Conservation (phyloP, 2,888 invertebrate species). For the Plebejus anna region DNA sequence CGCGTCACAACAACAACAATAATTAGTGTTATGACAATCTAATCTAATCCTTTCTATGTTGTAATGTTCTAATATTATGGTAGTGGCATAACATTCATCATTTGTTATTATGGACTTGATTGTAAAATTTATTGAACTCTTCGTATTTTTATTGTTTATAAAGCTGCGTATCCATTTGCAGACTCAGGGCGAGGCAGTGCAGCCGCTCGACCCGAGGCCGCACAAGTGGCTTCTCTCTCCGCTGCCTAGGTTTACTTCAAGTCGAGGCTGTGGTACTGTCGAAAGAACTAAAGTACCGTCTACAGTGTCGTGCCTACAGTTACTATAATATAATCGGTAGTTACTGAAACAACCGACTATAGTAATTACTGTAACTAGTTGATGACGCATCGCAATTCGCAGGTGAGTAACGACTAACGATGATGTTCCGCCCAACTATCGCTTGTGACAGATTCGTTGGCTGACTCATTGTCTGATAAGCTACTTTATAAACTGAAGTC, state of each 20-base stretch:
- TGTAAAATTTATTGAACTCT: not conserved
- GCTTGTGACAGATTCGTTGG: not conserved
- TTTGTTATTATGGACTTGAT: not conserved
- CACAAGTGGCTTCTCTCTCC: no score
- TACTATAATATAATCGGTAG: no score
- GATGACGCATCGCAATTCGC: not conserved
- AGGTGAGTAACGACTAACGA: not conserved
- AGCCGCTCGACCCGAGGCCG: no score
- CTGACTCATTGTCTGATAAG: not conserved
- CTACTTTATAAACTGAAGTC: not conserved
- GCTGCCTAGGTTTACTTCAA: no score
- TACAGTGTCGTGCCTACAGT: no score
- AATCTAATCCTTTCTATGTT: not conserved
- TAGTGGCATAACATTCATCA: not conserved
- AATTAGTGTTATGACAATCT: constrained; percentile 15
- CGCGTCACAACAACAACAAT: not conserved
- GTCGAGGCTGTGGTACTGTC: no score
- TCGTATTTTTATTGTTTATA: not conserved
- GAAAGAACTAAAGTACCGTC: no score
- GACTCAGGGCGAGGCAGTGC: no score
- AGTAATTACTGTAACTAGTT: not conserved
- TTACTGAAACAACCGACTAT: no score
- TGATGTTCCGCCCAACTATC: not conserved
- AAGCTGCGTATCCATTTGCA: no score
- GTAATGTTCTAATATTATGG: not conserved